These are phyloP conservation scores for Ceratosolen fusciceps DNA, from an alignment of 1,140 invertebrate species.

Conservation along the genomic window DNA sequence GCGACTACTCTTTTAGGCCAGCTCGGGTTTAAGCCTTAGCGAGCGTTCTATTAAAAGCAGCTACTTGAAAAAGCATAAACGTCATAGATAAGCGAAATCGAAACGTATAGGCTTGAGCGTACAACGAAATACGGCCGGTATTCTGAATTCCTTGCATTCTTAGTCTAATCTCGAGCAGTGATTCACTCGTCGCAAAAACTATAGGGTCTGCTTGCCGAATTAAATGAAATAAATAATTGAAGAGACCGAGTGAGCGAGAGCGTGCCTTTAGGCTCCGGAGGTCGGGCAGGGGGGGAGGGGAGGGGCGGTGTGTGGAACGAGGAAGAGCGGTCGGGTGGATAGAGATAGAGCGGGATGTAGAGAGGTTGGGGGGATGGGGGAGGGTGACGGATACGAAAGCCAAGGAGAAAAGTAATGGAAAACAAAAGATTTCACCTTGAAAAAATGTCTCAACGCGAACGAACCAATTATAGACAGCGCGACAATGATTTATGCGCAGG, in stretches of 20 bases:
- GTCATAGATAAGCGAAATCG: conserved; percentile 16
- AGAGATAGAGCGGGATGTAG: conserved; percentile 3
- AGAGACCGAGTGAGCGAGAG: no score
- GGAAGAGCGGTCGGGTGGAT: no score
- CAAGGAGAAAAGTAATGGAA: conserved; percentile 33
- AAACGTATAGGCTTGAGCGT: background rate
- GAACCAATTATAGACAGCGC: conserved; percentile 47
- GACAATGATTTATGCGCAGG: conserved; percentile 46
- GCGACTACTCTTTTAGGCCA: background rate
- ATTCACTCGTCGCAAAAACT: conserved; percentile 9
- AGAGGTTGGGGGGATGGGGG: background rate
- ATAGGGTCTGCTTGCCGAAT: background rate
- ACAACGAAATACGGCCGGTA: conserved; percentile 18
- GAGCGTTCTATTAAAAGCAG: conserved; percentile 25
- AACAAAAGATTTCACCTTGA: conserved; percentile 26
- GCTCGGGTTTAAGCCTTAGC: background rate
- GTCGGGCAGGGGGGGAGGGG: no score
- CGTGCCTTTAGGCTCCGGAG: no score
- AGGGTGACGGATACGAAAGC: background rate
- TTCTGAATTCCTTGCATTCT: conserved; percentile 8
- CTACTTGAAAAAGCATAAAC: conserved; percentile 21
- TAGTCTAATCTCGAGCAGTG: conserved; percentile 13
- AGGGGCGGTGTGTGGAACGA: no score
- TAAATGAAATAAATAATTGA: background rate
- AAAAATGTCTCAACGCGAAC: conserved; percentile 15